Base-by-base conservation (phyloP, 1,140 invertebrate species). In the Cydia strobilella region DNA sequence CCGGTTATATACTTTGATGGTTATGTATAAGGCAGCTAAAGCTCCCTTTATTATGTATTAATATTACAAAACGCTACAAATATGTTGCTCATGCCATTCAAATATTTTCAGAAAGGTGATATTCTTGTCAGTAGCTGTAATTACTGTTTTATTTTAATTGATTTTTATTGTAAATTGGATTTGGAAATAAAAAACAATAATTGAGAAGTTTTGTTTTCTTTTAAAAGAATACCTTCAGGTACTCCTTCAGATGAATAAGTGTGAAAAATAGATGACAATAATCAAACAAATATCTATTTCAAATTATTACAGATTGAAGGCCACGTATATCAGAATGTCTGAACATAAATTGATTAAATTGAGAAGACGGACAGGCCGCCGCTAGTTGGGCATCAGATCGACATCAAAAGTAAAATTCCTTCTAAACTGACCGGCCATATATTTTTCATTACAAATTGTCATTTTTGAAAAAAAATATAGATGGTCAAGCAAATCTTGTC, bases 41-140 rank as follows among this genome's bases (percentile, higher is more conserved):
- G 20, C 54, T 59, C 18, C 54, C 18, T 59, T 59, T 59, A 54
- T 48, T 4, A 54, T 54, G 51, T 54, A 54, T 54, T 59, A 59
- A 20, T 6, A 9, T 59, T 59, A 23, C 20, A 12, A 59, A 59
- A 77, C 75, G 80, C 77, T 84, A 79, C 83, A 84, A 81, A 81
- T 86, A 83, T 82, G 78, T 86, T 90, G 85, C 77, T 84, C 83
- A 87, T 87, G 85, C 88, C 89, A 91, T 91, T 88, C 88, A 86
- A 77, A 83, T 80, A 88, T 86, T 90, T 91, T 88, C 20, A 84
- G 88, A 91, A 91, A 90, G 89, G 87, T 88, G 83, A 80, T 84
- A 89, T 86, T 91, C 90, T 91, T 91, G 90, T 91, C 90, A 91
- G 86, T 91, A 91, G 90, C 79, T 90, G 74, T 83, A 87, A 66